Percentiles rank a stretch among this genome's conserved stretches.
These are phyloP conservation scores for Coptodon rendalli DNA, from an alignment of 2,113 vertebrate species.

Conservation along the genomic window DNA sequence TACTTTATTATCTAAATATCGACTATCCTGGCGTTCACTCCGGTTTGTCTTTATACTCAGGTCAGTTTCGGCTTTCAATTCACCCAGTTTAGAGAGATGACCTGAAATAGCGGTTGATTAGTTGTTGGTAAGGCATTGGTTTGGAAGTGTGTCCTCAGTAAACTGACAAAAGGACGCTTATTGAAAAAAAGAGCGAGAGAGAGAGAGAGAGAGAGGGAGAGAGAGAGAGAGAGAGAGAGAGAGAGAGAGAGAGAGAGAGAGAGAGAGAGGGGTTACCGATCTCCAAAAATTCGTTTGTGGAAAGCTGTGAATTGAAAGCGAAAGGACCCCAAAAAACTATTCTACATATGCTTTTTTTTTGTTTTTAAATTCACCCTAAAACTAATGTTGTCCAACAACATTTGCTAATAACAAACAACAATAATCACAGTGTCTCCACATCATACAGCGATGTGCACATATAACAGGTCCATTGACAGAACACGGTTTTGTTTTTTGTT, in stretches of 20 bases:
- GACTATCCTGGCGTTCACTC: constrained; percentile 18
- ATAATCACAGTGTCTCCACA: constrained; percentile 69
- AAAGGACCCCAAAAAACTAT: constrained; percentile 27
- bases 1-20: constrained; percentile 50
- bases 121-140: constrained; percentile 43
- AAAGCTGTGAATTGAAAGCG: constrained; percentile 45
- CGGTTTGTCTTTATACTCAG: background rate
- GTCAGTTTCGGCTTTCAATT: constrained; percentile 48
- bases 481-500: constrained; percentile 43
- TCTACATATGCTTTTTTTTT: background rate
- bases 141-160: background rate
- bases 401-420: constrained; percentile 42
- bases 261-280: background rate
- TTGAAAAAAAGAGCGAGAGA: background rate
- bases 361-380: constrained; percentile 17
- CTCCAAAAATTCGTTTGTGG: background rate
- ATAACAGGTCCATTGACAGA: constrained; percentile 60
- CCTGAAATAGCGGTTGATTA: background rate
- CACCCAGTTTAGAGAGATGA: background rate
- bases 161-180: background rate
- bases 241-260: background rate
- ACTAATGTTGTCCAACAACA: constrained; percentile 56
- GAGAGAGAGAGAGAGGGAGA: too few species aligned
- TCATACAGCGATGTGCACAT: constrained; percentile 46
- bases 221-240: background rate